Conservation (phyloP, 2,888 invertebrate genomes). For the Dynastes maya region DNA sequence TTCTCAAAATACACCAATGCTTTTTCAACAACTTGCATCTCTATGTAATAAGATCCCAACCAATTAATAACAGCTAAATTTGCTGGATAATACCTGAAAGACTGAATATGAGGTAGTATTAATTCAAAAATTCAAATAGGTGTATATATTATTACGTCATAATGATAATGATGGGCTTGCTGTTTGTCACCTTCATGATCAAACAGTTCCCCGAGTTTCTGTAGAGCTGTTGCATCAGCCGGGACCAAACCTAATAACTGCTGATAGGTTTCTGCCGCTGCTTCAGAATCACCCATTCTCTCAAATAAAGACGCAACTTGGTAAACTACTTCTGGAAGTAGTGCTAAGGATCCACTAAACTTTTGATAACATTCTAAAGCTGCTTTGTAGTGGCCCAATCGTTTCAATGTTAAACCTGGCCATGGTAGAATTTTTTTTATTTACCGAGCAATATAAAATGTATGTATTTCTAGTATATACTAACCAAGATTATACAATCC, state of each 20-base stretch:
- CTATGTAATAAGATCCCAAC: constrained; percentile 91
- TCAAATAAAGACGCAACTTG: constrained; percentile 88
- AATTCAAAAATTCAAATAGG: neutral
- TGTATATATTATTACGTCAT: constrained; percentile 74
- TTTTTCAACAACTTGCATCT: constrained; percentile 91
- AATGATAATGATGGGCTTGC: constrained; percentile 88
- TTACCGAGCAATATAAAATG: neutral
- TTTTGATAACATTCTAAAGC: constrained; percentile 87
- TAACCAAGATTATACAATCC: constrained; percentile 87
- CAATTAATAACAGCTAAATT: constrained; percentile 88
- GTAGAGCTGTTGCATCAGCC: constrained; percentile 91
- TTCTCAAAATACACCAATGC: constrained; percentile 88
- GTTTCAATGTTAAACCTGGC: constrained; percentile 80
- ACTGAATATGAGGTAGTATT: constrained; percentile 69
- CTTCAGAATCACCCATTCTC: constrained; percentile 75
- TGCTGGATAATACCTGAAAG: constrained; percentile 81
- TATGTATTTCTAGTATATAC: constrained; percentile 44
- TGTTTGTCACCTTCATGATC: constrained; percentile 93
- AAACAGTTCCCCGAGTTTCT: constrained; percentile 92
- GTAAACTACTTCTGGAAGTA: constrained; percentile 77
- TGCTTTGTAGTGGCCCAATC: constrained; percentile 79
- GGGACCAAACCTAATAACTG: constrained; percentile 88
- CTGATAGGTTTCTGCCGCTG: constrained; percentile 79
- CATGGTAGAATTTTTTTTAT: neutral
- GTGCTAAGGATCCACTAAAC: constrained; percentile 73